Percentiles rank a stretch among this genome's conserved stretches.
These are phyloP conservation scores for Sclerurus mexicanus DNA, from an alignment of 2,113 vertebrate species.

Conservation along the genomic window DNA sequence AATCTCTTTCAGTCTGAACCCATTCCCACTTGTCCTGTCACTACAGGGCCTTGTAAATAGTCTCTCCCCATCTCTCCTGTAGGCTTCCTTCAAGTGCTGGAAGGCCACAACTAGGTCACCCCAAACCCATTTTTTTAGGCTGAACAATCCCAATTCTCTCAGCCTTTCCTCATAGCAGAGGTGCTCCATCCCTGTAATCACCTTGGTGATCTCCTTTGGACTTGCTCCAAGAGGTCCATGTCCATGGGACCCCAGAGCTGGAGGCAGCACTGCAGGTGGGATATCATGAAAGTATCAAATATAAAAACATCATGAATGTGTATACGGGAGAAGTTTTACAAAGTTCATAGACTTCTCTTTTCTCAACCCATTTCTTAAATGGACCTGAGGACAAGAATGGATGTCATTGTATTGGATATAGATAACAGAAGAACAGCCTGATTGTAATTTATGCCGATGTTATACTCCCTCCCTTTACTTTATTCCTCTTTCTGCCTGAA, in stretches of 20 bases:
- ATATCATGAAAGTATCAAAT: not conserved
- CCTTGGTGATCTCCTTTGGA: not conserved
- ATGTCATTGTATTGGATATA: not conserved
- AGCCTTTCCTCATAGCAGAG: rapidly evolving
- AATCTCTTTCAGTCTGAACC: not conserved
- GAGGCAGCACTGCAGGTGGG: not conserved
- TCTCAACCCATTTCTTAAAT: not conserved
- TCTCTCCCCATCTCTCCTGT: not conserved
- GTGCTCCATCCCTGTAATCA: not conserved
- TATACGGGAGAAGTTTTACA: not conserved
- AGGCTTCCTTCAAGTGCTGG: rapidly evolving
- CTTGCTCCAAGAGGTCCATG: rapidly evolving
- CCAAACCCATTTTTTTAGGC: rapidly evolving
- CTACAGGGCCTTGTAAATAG: not conserved
- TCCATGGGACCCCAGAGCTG: not conserved
- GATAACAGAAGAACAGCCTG: not conserved
- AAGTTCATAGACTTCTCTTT: not conserved
- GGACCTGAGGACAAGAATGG: not conserved
- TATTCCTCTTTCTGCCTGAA: not conserved
- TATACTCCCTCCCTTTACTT: not conserved
- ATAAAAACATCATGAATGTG: not conserved
- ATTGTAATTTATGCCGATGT: not conserved
- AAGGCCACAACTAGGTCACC: rapidly evolving
- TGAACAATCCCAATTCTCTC: rapidly evolving
- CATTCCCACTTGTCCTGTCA: rapidly evolving